Evolutionary conservation across 2,888 invertebrate species (phyloP).

Genomic region (Cephus nigrinus): DNA sequence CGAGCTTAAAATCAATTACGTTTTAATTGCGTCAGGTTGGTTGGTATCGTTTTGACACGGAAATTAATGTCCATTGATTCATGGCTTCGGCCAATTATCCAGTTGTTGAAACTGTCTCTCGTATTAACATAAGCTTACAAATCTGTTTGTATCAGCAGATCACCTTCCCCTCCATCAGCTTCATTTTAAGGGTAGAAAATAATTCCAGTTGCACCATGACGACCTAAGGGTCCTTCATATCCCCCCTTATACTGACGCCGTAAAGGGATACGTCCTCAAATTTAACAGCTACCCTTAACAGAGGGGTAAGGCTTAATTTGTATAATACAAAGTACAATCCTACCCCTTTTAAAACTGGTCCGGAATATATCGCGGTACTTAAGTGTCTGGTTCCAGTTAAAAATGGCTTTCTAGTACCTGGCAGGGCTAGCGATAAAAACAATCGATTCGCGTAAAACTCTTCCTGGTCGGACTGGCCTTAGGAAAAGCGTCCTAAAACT

Average conservation of each 20-base stretch:
- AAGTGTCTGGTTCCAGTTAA: too few species aligned
- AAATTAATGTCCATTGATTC: not conserved
- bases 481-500: not conserved
- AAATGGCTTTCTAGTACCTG: too few species aligned
- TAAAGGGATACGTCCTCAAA: not conserved
- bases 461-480: not conserved
- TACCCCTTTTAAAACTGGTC: not conserved
- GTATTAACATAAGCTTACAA: not conserved
- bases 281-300: not conserved
- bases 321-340: not conserved
- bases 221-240: not conserved
- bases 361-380: not conserved
- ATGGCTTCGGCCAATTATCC: not conserved
- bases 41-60: not conserved
- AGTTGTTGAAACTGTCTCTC: not conserved
- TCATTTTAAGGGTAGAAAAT: not conserved
- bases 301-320: not conserved
- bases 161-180: not conserved
- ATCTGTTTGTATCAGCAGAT: not conserved
- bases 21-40: not conserved
- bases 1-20: not conserved
- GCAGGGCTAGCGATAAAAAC: not conserved
- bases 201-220: not conserved
- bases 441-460: not conserved
- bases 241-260: not conserved